Evolutionary conservation across 2,888 invertebrate species (phyloP), one percentile per base, ranked within the genome.

Genomic region (Antheraea yamamai): DNA sequence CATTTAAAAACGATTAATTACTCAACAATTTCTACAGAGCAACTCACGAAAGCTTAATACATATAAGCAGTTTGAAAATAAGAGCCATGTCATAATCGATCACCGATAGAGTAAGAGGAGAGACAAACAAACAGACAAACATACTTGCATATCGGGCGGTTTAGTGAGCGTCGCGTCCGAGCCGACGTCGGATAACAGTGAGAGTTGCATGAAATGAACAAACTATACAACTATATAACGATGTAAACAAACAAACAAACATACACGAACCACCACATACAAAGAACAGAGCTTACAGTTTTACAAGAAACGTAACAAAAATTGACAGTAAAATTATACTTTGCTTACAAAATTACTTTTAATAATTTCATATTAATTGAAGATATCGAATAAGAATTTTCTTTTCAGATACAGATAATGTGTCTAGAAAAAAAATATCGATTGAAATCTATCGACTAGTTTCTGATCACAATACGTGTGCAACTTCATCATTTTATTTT

Each of bases 151-250:
- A 85, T 94, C 94, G 86, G 89, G 92, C 87, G 94, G 92, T 89
- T 94, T 94, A 87, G 94, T 92, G 88, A 91, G 88, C 81, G 92
- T 89, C 86, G 91, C 91, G 88, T 94, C 94, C 92, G 94, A 92
- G 82, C 91, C 93, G 88, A 91, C 91, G 90, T 95, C 94, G 91
- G 90, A 94, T 93, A 95, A 93, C 87, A 95, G 91, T 88, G 94
- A 94, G 84, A 95, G 94, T 94, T 94, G 94, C 94, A 95, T 95
- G 94, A 95, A 95, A 94, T 95, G 94, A 90, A 95, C 94, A 94
- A 95, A 95, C 94, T 95, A 93, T 92, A 91, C 90, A 91, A 89
- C 93, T 95, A 93, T 92, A 91, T 90, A 91, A 89, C 93, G 92
- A 92, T 93, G 92, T 93, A 90, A 92, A 77, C 75, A 74, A 81